Percentiles rank a stretch among this genome's conserved stretches.
Conservation (phyloP, 2,113 vertebrate species). For the Gadus chalcogrammus region DNA sequence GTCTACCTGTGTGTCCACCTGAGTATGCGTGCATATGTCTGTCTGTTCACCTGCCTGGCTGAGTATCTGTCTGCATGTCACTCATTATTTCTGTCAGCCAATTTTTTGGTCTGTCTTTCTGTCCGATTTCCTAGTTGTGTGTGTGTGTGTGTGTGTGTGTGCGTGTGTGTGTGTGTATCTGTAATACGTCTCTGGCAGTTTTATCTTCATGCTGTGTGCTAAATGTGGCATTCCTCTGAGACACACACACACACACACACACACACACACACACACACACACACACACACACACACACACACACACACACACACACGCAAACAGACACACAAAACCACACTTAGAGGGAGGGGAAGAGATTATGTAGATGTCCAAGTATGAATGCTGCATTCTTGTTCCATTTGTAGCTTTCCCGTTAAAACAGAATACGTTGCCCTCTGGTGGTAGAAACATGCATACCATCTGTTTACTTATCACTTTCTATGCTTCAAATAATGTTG, state of each 20-base stretch:
- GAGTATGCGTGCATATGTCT: neutral
- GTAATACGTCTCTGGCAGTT: neutral
- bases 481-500: neutral
- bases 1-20: neutral
- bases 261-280: neutral
- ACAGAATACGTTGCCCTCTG: slow-evolving; percentile 53
- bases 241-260: neutral
- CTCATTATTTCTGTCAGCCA: neutral
- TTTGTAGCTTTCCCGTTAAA: neutral
- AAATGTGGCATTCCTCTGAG: neutral
- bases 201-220: neutral
- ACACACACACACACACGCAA: neutral
- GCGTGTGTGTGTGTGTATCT: neutral
- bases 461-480: slow-evolving; percentile 1
- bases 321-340: neutral
- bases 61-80: neutral
- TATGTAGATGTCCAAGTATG: neutral
- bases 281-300: neutral
- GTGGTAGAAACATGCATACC: slow-evolving; percentile 29
- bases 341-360: neutral
- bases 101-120: neutral
- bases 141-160: neutral
- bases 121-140: neutral
- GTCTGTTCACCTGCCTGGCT: neutral
- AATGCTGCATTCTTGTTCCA: neutral